Evolutionary conservation across 2,113 vertebrate species (phyloP), one percentile per base, ranked within the genome.

Genomic region (Strigops habroptila): DNA sequence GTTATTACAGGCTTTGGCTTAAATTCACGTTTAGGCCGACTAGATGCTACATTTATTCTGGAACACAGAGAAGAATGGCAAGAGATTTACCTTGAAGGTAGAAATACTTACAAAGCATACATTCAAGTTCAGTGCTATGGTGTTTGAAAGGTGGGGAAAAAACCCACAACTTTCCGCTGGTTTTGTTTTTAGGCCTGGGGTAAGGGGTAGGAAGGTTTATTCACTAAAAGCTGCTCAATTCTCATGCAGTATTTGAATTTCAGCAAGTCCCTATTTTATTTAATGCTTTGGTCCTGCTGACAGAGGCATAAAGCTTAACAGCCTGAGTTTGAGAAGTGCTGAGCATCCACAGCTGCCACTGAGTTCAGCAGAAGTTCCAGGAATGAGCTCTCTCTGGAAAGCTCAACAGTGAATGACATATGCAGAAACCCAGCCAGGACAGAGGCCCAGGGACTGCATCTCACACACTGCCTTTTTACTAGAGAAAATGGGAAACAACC

Each of bases 41-140:
- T 97, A 86, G 98, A 98, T 18, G 98, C 98, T 51, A 97, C 83
- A 19, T 98, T 95, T 93, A 99, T 99, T 93, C 99, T 99, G 97
- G 22, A 94, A 97, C 9, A 95, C 43, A 96, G 19, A 93, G 55
- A 80, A 75, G 18, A 85, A 25, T 7, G 23, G 48, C 51, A 92
- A 75, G 37, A 64, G 33, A 64, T 80, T 59, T 37, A 84, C 28
- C 35, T 18, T 25, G 25, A 49, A 84, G 17, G 23, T 78, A 71
- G 7, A 90, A 78, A 69, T 22, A 65, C 3, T 78, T 22, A 28
- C 1, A 11, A 6, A 69, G 21, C 16, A 82, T 74, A 71, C 46
- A 59, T 14, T 65, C 63, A 51, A 24, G 2, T 59, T 74, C 43
- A 76, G 25, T 43, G 31, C 44, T 81, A 84, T 82, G 35, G 27